A percentile compares a stretch with the other conserved stretches of the same genome.
Evolutionary conservation across 2,888 invertebrate species (phyloP).

Genomic region (Sarcophaga variegata): DNA sequence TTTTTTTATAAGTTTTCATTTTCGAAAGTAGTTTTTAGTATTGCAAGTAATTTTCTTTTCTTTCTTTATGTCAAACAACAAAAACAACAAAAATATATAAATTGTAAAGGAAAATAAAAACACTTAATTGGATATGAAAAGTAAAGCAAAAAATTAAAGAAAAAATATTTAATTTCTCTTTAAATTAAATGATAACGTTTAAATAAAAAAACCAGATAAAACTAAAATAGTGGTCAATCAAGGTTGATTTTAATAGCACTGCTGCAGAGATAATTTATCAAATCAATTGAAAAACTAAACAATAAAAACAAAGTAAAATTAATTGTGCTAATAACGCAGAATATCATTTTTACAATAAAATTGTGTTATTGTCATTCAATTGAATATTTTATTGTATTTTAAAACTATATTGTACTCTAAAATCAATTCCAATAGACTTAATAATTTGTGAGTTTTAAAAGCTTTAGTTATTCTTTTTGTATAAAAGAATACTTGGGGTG

Average conservation of each 20-base stretch:
- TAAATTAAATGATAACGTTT: neutral
- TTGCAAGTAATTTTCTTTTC: conserved; percentile 24
- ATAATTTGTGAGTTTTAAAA: no score
- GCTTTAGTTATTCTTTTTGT: no score
- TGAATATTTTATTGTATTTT: no score
- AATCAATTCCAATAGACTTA: no score
- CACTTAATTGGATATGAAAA: conserved; percentile 41
- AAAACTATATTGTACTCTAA: no score
- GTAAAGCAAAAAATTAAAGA: conserved; percentile 50
- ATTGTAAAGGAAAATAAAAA: conserved; percentile 6
- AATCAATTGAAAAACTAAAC: neutral
- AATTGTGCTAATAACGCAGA: no score
- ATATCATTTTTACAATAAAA: no score
- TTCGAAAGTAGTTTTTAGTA: conserved; percentile 49
- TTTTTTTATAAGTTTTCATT: conserved; percentile 12
- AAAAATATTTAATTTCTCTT: conserved; percentile 30
- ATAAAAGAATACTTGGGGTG: no score
- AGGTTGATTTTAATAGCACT: neutral
- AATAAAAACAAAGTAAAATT: neutral
- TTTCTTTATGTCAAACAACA: conserved; percentile 9
- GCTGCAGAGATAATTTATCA: no score
- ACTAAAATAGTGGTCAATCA: conserved; percentile 17
- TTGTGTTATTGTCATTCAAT: no score
- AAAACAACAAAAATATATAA: neutral
- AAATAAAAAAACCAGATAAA: conserved; percentile 6